Base-by-base conservation (phyloP, 2,888 invertebrate genomes). In the Drosophila koepferae region DNA sequence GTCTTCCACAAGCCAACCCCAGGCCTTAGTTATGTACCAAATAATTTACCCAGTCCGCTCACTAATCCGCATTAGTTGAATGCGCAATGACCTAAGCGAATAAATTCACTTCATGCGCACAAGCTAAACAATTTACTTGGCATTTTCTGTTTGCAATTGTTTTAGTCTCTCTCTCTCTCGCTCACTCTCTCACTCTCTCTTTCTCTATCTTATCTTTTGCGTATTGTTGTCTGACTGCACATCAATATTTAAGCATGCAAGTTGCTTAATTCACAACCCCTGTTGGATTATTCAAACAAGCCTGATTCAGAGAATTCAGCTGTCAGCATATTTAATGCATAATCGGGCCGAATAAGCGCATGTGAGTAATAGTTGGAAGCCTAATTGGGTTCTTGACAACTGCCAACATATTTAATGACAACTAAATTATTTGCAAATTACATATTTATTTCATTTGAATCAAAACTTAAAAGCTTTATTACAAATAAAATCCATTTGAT, bases 211-310 rank as follows among this genome's bases (percentile, higher is more conserved):
- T 28, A 28, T 4, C 23, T 23, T 23, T 23, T 28, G 28, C 28
- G 28, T 28, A 34, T 20, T 4, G 36, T 48, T 79, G 55, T 64
- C 76, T 68, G 34, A 31, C 55, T 23, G 55, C 43, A 59, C 77
- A 80, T 80, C 68, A 78, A 78, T 80, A 76, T 72, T 78, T 76
- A 76, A 78, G 56, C 76, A 72, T 55, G 51, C 71, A 54, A 74
- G 65, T 67, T 61, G 31, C 23, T 28, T n/a, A 41, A n/a, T 41
- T 23, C 12, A 16, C 28, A 51, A 20, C 28, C 53, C 58, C 43
- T 16, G 36, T 58, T 58, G 34, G 34, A 28, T 66, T n/a, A 31
- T 48, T 16, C 36, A 53, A 28, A 69, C 51, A 71, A 51, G 67
- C 74, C 77, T 74, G 72, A 87, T 68, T 79, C 64, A 53, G 38